phyloP scores from a whole-genome alignment of 1,140 invertebrate genomes.

The Cyphomyrmex costatus region DNA sequence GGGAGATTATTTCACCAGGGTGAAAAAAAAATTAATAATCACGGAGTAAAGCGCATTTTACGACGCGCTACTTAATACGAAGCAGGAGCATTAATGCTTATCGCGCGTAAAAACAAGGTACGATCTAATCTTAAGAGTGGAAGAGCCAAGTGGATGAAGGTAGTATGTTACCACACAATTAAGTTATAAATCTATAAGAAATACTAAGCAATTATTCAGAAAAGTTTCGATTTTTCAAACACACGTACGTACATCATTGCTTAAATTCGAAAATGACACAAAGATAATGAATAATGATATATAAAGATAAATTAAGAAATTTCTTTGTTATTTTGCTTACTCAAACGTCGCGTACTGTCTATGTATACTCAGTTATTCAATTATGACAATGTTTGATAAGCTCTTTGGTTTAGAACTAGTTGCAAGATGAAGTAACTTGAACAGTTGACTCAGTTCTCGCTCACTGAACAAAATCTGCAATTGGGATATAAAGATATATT shows the following conservation, averaged over 20 bases:
- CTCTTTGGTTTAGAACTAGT: not conserved
- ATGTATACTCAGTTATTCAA: not conserved
- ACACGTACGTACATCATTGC: not conserved
- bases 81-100: conserved; percentile 43
- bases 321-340: not conserved
- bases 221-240: not conserved
- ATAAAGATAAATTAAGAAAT: not conserved
- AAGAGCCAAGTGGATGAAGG: not conserved
- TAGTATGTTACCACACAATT: conserved; percentile 15
- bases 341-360: not conserved
- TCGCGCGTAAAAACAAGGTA: conserved; percentile 50
- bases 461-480: not conserved
- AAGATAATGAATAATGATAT: not conserved
- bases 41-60: conserved; percentile 39
- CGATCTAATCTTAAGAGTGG: conserved; percentile 42
- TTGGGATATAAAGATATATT: not conserved
- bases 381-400: not conserved
- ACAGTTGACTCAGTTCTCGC: not conserved
- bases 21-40: conserved; percentile 61
- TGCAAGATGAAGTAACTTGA: not conserved
- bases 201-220: not conserved
- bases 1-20: conserved; percentile 45
- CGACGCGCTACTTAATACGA: conserved; percentile 53
- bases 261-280: not conserved
- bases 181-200: conserved; percentile 23